phyloP scores from a whole-genome alignment of 2,888 invertebrate species.

The Camponotus fellah region DNA sequence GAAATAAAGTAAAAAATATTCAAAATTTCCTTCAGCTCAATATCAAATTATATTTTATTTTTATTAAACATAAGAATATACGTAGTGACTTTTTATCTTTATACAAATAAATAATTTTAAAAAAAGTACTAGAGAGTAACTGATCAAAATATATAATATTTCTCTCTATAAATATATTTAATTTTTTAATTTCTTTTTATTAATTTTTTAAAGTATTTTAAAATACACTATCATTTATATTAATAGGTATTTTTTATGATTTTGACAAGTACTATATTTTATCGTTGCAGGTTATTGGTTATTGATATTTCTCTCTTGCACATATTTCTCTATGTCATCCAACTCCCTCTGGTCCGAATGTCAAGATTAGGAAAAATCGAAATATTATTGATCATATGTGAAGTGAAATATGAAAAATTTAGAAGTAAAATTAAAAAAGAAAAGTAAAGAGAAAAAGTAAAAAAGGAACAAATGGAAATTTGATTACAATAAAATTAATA shows the following conservation, averaged over 20 bases:
- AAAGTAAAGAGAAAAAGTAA: not conserved
- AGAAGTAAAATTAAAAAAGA: not conserved
- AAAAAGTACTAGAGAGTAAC: not conserved
- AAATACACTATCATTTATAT: no score
- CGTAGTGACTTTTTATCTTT: not conserved
- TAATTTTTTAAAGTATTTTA: not conserved
- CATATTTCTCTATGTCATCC: conserved; percentile 29
- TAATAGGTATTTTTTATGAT: not conserved
- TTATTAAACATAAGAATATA: not conserved
- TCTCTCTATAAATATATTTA: not conserved
- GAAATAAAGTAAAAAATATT: conserved; percentile 10
- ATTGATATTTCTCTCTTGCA: conserved; percentile 35
- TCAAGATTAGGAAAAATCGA: conserved; percentile 51
- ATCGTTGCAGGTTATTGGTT: conserved; percentile 36
- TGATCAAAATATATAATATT: not conserved
- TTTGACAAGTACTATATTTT: conserved; percentile 39
- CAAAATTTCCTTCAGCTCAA: not conserved
- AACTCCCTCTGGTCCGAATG: conserved; percentile 47
- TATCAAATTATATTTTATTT: not conserved
- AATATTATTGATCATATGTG: conserved; percentile 41
- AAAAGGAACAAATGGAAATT: not conserved
- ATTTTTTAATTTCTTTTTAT: not conserved
- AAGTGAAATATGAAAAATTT: conserved; percentile 44
- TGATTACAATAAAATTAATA: not conserved
- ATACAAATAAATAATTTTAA: not conserved